Percentiles rank a stretch among this genome's conserved stretches.
Conservation (phyloP, 2,113 vertebrate species). For the Macquaria australasica region DNA sequence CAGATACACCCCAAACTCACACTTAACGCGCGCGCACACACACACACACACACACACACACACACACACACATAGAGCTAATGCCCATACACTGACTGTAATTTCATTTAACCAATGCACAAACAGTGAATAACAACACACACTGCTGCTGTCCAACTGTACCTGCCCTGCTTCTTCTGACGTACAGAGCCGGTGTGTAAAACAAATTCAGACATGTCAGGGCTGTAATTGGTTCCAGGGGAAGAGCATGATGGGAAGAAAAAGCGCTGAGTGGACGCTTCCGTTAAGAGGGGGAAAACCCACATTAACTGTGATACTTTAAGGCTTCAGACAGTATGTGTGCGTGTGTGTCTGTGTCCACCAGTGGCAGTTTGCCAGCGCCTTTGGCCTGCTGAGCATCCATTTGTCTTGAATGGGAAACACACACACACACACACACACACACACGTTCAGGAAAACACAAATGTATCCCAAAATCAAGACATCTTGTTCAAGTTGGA, state of each 20-base stretch:
- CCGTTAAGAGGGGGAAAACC: constrained; percentile 48
- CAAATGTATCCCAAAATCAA: constrained; percentile 38
- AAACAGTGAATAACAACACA: constrained; percentile 11
- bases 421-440: neutral
- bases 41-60: no score
- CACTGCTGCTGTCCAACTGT: neutral
- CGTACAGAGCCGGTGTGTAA: neutral
- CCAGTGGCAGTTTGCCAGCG: constrained; percentile 49
- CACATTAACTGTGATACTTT: constrained; percentile 37
- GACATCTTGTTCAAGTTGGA: constrained; percentile 34
- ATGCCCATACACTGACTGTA: neutral
- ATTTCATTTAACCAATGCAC: neutral
- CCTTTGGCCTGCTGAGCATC: constrained; percentile 30
- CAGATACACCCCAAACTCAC: constrained; percentile 41
- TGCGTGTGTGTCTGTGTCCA: constrained; percentile 33
- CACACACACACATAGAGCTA: neutral
- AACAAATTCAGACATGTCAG: constrained; percentile 46
- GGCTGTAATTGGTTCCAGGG: constrained; percentile 50
- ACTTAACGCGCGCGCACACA: neutral
- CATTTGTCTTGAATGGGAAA: constrained; percentile 45
- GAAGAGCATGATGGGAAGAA: constrained; percentile 51
- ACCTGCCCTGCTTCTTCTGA: constrained; percentile 13
- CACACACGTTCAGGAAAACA: neutral
- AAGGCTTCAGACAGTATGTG: constrained; percentile 2
- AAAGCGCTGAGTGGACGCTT: constrained; percentile 68